A percentile compares a stretch with the other conserved stretches of the same genome.
Conservation (phyloP, 1,140 invertebrate species). For the Phortica variegata region DNA sequence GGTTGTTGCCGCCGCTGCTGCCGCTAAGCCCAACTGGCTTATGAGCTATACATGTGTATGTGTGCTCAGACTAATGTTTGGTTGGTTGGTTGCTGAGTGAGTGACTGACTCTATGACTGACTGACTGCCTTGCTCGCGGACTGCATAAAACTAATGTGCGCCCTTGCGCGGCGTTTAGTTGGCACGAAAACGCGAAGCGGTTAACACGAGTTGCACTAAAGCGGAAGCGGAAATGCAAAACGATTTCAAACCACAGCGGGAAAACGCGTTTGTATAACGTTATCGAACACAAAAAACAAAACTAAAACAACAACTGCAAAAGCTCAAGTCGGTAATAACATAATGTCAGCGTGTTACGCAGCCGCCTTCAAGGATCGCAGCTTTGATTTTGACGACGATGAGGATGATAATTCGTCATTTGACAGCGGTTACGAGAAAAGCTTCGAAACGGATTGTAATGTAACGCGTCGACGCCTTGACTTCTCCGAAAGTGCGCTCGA, state of each 20-base stretch:
- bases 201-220: constrained; percentile 20
- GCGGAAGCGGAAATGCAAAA: constrained; percentile 13
- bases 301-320: constrained; percentile 1
- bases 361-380: constrained; percentile 46
- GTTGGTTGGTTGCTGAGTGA: no score
- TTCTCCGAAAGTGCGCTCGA: constrained; percentile 26
- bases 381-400: constrained; percentile 64
- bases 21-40: constrained; percentile 42
- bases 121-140: not conserved
- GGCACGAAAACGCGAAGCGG: constrained; percentile 48
- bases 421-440: constrained; percentile 70
- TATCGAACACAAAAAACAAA: constrained; percentile 3
- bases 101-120: no score
- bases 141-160: constrained; percentile 48
- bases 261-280: constrained; percentile 18
- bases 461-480: constrained; percentile 38
- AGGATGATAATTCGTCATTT: constrained; percentile 66
- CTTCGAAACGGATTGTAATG: constrained; percentile 57
- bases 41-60: constrained; percentile 14
- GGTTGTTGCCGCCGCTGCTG: constrained; percentile 36
- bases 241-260: constrained; percentile 9
- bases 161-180: constrained; percentile 47
- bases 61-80: constrained; percentile 31
- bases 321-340: no score
- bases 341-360: constrained; percentile 53